Base-by-base conservation (phyloP, 2,797 vertebrate species). In the Enteromius thamalakanensis region DNA sequence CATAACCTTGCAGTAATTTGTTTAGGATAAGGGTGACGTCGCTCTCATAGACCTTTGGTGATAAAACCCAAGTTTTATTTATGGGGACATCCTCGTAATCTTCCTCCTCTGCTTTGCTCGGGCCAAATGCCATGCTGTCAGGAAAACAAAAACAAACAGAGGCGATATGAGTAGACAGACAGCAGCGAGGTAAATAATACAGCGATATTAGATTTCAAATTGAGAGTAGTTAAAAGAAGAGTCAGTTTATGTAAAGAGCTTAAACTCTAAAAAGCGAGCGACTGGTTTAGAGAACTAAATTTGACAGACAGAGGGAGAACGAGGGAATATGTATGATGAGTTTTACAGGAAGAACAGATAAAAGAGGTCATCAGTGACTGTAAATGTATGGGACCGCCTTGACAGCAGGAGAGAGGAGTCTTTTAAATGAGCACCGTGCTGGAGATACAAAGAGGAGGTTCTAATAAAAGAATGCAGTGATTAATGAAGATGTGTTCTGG, bases 31-130 rank as follows among this genome's bases (percentile, higher is more conserved):
- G 90, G 85, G 97, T 99, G 88, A 98, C 97, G 77, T 99, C 97
- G 51, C 96, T 97, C 90, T 98, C 97, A 15, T 98, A 97, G 90
- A 98, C 96, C 93, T 96, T 98, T 26, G 97, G 97, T 40, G 97
- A 97, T 87, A 99, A 93, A 81, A 98, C 97, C 97, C 97, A 98
- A 14, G 97, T 99, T 92, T 98, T 98, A 89, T 99, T 99, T 79
- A 96, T 95, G 1, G 92, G 96, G 75, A 96, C 94, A 53, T 98
- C 97, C 85, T 99, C 97, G 87, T 98, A 97, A 19, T 99, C 97
- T 83, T 99, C 97, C 26, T 98, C 97, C 45, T 98, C 96, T 87
- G 95, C 90, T 93, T 97, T 98, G 90, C 96, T 96, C 82, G 95
- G 93, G 42, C 95, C 96, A 70, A 93, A 81, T 4, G 90, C 88